phyloP scores from a whole-genome alignment of 2,888 invertebrate genomes.

The Phanerotoma sp. region DNA sequence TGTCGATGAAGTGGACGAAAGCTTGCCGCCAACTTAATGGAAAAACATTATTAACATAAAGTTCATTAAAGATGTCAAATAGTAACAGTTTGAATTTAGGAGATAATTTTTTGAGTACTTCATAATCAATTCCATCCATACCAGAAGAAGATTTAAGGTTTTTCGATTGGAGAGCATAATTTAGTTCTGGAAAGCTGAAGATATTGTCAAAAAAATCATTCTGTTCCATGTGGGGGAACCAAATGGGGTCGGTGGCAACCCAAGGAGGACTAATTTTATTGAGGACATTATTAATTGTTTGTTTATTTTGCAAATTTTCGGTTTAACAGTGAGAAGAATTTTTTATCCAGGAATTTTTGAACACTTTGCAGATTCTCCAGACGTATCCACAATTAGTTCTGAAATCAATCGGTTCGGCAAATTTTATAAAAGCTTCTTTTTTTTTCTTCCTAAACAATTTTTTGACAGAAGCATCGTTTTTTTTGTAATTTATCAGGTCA shows the following conservation, averaged over 20 bases:
- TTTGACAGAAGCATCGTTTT: not conserved
- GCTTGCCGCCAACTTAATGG: conserved; percentile 18
- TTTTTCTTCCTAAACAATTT: not conserved
- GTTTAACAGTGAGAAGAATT: not conserved
- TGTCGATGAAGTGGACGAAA: conserved; percentile 29
- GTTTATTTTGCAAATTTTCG: not conserved
- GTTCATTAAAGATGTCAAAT: conserved; percentile 29
- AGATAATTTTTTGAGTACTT: conserved; percentile 18
- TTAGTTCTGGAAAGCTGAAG: conserved; percentile 26
- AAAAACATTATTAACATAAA: conserved; percentile 7
- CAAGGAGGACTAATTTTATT: conserved; percentile 14
- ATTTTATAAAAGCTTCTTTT: not conserved
- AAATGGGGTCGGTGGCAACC: conserved; percentile 7
- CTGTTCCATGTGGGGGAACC: not conserved
- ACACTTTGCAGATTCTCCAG: conserved; percentile 24
- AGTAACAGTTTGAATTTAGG: conserved; percentile 23
- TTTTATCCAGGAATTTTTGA: conserved; percentile 24
- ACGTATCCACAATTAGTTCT: conserved; percentile 10
- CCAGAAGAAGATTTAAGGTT: conserved; percentile 29
- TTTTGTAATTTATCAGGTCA: not conserved
- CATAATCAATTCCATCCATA: conserved; percentile 28
- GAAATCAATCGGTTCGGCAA: not conserved
- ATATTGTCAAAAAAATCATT: not conserved
- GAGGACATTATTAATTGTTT: not conserved
- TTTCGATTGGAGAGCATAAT: conserved; percentile 17